Evolutionary conservation across 2,797 vertebrate species (phyloP), one percentile per base, ranked within the genome.

Genomic region (Pogonophryne albipinna): DNA sequence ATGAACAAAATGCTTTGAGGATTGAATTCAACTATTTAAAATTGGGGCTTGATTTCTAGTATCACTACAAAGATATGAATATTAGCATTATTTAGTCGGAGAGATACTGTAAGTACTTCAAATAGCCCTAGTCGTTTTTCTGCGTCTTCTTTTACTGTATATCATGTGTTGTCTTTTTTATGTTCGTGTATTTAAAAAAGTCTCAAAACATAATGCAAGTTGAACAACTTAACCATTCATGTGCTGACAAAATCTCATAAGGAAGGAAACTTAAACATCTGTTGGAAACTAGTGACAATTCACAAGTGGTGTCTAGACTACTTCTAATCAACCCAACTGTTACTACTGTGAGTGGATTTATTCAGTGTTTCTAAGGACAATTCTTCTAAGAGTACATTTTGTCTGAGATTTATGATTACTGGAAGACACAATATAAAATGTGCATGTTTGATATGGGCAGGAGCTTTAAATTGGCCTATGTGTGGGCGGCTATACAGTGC

Each of bases 1-100:
- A 78, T 79, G 34, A 80, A 76, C 66, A 79, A 79, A 53, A 51
- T 7, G 34, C 12, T 49, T 4, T 47, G 10, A 74, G 19, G 57
- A 50, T 2, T 51, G 19, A 65, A 77, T 45, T 0, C 51, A 68
- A 38, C 23, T 12, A 45, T 34, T 70, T 41, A 31, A 66, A 63
- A 66, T 20, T 1, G 14, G 8, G 16, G 34, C 3, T 42, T 49
- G 14, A 46, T 58, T 45, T 60, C 14, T 3, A 12, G 38, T 6
- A 4, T 38, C 13, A 76, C 49, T 20, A 5, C 4, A 5, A 27
- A 27, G 27, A 27, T 27, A 27, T 27, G 27, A 27, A 38, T 38
- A 9, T 38, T 38, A 38, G 34, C 34, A 38, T 38, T 38, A 38
- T 38, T 38, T 38, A 38, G 34, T 38, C 34, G 8, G 27, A 27